phyloP scores from a whole-genome alignment of 1,140 invertebrate species.

The Drosophila rhopaloa region DNA sequence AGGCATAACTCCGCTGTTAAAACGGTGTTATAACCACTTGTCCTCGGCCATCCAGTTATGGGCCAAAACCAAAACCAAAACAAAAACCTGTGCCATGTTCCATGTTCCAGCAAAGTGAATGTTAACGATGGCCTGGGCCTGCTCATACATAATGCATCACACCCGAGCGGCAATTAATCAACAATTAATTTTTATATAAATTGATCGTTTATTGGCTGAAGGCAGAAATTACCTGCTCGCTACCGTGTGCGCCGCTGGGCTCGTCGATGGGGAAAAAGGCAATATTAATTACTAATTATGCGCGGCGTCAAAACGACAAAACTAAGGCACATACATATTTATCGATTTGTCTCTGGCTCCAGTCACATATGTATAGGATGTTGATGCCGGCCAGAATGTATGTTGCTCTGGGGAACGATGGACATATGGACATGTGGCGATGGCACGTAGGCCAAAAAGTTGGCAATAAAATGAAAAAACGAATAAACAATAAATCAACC shows the following conservation, averaged over 20 bases:
- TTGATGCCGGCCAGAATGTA: conserved; percentile 12
- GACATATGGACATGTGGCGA: not conserved
- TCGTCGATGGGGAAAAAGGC: conserved; percentile 5
- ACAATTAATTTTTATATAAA: conserved; percentile 70
- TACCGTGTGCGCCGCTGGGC: conserved; percentile 57
- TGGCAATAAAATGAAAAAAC: conserved; percentile 69
- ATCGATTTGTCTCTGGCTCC: conserved; percentile 46
- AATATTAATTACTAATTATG: conserved; percentile 76
- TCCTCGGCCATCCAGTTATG: conserved; percentile 13
- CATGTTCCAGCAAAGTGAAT: conserved; percentile 29
- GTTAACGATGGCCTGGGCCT: conserved; percentile 14
- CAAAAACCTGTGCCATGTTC: not conserved
- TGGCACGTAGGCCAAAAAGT: conserved; percentile 67
- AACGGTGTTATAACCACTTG: conserved; percentile 1
- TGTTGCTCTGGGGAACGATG: not conserved
- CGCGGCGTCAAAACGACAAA: conserved; percentile 74
- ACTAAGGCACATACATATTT: conserved; percentile 74
- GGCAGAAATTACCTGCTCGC: conserved; percentile 46
- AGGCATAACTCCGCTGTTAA: not conserved
- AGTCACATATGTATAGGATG: conserved; percentile 4
- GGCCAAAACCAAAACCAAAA: not conserved
- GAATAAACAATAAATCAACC: conserved; percentile 76
- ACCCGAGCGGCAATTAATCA: conserved; percentile 67
- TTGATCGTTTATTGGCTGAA: conserved; percentile 40
- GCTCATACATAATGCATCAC: conserved; percentile 49